These are phyloP conservation scores for Brachypterus glaber DNA, from an alignment of 2,888 invertebrate species.

Conservation along the genomic window DNA sequence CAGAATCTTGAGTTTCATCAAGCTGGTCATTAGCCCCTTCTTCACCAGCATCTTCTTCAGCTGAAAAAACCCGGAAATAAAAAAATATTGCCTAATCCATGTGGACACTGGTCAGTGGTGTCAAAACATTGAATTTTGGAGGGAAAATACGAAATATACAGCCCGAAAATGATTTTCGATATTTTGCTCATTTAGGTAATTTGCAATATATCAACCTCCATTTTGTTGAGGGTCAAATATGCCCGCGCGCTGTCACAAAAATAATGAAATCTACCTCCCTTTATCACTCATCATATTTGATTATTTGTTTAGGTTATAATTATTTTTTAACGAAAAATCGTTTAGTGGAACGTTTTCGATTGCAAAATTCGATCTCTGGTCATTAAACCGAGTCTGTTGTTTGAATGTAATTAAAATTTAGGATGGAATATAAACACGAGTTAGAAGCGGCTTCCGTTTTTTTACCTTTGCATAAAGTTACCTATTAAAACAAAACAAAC, in stretches of 20 bases:
- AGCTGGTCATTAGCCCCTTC: conserved; percentile 53
- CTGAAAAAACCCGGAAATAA: conserved; percentile 38
- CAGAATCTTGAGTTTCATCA: conserved; percentile 68
- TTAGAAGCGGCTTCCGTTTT: conserved; percentile 34
- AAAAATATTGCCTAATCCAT: conserved; percentile 28
- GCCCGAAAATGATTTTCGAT: conserved; percentile 28
- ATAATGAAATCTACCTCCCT: conserved; percentile 43
- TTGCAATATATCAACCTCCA: conserved; percentile 60
- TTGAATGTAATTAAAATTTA: not conserved
- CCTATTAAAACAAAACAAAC: conserved; percentile 38
- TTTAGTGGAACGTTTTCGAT: too few species aligned
- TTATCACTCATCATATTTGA: conserved; percentile 32
- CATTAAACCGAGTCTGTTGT: not conserved
- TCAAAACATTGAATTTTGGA: conserved; percentile 27
- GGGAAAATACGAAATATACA: conserved; percentile 39
- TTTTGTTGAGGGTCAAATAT: conserved; percentile 69
- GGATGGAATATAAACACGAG: conserved; percentile 26
- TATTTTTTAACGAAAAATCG: conserved; percentile 23
- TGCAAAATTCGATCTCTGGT: not conserved
- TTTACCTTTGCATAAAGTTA: conserved; percentile 29
- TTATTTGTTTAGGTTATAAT: conserved; percentile 34
- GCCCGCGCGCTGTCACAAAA: conserved; percentile 51
- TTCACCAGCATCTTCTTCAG: conserved; percentile 61
- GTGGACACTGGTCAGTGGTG: conserved; percentile 36
- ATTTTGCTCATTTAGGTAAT: conserved; percentile 30